Conservation (phyloP, 2,888 invertebrate species). For the Plagiodera versicolora region DNA sequence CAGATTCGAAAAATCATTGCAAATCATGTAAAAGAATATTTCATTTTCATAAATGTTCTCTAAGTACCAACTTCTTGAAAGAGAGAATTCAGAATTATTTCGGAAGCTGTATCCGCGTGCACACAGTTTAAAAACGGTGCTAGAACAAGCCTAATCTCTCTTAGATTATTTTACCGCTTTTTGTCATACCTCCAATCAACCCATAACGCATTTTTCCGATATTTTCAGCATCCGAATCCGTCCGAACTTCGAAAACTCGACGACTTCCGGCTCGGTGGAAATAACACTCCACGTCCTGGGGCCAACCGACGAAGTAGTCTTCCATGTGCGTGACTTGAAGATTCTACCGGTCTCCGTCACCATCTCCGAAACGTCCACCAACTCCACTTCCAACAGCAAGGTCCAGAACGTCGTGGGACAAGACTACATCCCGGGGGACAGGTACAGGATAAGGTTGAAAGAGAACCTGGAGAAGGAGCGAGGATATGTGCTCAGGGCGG, state of each 20-base stretch:
- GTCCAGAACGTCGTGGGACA: conserved; percentile 43
- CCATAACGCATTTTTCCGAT: too few relatives aligned
- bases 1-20: too few relatives aligned
- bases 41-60: too few relatives aligned
- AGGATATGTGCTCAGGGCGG: conserved; percentile 56
- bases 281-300: conserved; percentile 52
- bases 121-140: too few relatives aligned
- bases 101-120: too few relatives aligned
- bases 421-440: conserved; percentile 46
- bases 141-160: too few relatives aligned
- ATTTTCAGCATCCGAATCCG: conserved; percentile 46
- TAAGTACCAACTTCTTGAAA: too few relatives aligned
- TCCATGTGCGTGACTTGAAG: conserved; percentile 55
- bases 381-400: too few relatives aligned
- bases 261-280: conserved; percentile 53
- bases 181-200: too few relatives aligned
- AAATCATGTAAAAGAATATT: too few relatives aligned
- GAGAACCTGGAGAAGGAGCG: conserved; percentile 47
- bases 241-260: conserved; percentile 55
- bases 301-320: conserved; percentile 53
- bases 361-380: conserved; percentile 28
- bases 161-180: too few relatives aligned
- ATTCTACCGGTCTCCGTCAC: conserved; percentile 50
- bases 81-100: too few relatives aligned
- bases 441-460: conserved; percentile 51